Conservation (phyloP, 1,140 invertebrate species). For the Pentalonia nigronervosa region DNA sequence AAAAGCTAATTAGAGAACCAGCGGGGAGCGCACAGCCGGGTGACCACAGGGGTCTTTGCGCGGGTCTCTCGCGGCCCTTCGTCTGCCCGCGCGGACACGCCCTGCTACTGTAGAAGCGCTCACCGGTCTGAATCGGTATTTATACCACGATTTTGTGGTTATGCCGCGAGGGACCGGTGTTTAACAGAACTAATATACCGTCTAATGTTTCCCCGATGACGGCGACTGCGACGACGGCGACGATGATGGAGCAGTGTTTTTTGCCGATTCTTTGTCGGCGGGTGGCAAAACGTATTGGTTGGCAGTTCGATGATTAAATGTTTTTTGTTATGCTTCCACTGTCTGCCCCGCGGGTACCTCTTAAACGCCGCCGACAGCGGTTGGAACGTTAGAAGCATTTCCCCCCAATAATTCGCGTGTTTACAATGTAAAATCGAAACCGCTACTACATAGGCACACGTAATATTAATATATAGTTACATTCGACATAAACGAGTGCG, state of each 20-base stretch:
- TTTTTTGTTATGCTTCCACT: not conserved
- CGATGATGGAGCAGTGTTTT: constrained; percentile 1
- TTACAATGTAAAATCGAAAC: constrained; percentile 1
- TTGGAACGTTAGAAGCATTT: not conserved
- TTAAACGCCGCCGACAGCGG: not conserved
- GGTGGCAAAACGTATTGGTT: constrained; percentile 53
- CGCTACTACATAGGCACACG: constrained; percentile 1
- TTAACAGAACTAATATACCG: constrained; percentile 57
- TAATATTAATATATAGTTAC: not conserved
- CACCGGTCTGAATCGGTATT: constrained; percentile 7
- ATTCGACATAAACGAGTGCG: not conserved
- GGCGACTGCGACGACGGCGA: not conserved
- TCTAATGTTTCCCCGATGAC: constrained; percentile 28
- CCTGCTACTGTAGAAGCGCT: constrained; percentile 52
- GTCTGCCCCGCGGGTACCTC: not conserved
- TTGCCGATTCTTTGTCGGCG: constrained; percentile 38
- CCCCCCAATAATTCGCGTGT: constrained; percentile 1
- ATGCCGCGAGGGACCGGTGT: constrained; percentile 39
- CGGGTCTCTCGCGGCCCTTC: constrained; percentile 31
- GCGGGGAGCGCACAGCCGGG: constrained; percentile 29
- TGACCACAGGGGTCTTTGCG: constrained; percentile 50
- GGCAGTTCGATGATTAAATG: constrained; percentile 47
- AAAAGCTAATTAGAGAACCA: constrained; percentile 55
- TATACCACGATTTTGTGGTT: not conserved
- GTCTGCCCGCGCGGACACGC: constrained; percentile 54